phyloP scores from a whole-genome alignment of 2,113 vertebrate species.

The Gallinago jamesoni region DNA sequence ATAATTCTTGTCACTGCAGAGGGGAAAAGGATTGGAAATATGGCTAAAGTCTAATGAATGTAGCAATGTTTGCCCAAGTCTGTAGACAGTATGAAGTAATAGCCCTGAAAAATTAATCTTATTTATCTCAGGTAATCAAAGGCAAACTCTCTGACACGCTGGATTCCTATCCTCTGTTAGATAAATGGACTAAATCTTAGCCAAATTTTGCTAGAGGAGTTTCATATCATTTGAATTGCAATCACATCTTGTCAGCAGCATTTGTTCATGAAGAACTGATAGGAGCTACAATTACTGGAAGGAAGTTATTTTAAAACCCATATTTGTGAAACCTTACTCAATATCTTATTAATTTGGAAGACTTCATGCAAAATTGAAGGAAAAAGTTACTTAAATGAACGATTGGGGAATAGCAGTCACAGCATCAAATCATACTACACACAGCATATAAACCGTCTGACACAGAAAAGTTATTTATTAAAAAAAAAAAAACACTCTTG shows the following conservation, averaged over 20 bases:
- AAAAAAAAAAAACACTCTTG: neutral
- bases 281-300: neutral
- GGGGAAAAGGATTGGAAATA: neutral
- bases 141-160: neutral
- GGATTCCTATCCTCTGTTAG: neutral
- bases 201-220: neutral
- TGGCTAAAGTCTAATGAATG: neutral
- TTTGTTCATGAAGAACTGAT: conserved; percentile 1
- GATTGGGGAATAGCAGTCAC: neutral
- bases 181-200: neutral
- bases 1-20: neutral
- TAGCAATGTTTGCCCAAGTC: neutral
- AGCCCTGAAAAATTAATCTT: neutral
- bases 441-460: neutral
- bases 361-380: neutral
- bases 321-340: conserved; percentile 4
- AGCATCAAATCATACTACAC: neutral
- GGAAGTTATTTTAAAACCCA: neutral
- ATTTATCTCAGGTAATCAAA: neutral
- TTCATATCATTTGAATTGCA: neutral
- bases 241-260: neutral
- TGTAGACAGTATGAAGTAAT: neutral
- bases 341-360: neutral
- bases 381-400: neutral
- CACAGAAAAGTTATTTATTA: neutral